A percentile compares a stretch with the other conserved stretches of the same genome.
Evolutionary conservation across 2,113 vertebrate genomes (phyloP).

Genomic region (Ptyas mucosa): DNA sequence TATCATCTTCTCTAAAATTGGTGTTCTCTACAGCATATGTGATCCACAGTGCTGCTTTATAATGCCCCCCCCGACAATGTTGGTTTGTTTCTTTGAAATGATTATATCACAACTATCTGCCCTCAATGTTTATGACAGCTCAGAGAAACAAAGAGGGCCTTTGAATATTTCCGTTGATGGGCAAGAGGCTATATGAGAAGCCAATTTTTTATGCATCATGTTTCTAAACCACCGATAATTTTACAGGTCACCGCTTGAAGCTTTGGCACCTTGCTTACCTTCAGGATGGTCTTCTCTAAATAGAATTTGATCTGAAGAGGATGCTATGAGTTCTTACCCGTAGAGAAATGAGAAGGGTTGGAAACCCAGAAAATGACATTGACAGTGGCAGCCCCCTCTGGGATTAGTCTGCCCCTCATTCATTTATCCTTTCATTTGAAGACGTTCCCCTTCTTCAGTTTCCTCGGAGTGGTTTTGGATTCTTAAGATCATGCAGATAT

Average conservation of each 20-base stretch:
- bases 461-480: background rate
- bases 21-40: background rate
- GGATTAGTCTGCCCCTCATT: background rate
- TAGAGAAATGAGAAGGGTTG: background rate
- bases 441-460: background rate
- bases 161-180: background rate
- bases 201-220: background rate
- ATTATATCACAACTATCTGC: background rate
- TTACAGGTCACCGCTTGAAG: background rate
- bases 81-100: background rate
- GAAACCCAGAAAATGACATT: background rate
- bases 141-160: background rate
- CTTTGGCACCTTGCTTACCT: background rate
- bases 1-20: background rate
- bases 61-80: no score
- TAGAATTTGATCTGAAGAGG: background rate
- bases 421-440: background rate
- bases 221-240: background rate
- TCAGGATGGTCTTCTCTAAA: background rate
- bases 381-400: background rate
- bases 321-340: background rate
- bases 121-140: background rate
- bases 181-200: background rate
- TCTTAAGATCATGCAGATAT: background rate
- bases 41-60: background rate